phyloP scores from a whole-genome alignment of 2,888 invertebrate species.

The Yponomeuta malinellus region DNA sequence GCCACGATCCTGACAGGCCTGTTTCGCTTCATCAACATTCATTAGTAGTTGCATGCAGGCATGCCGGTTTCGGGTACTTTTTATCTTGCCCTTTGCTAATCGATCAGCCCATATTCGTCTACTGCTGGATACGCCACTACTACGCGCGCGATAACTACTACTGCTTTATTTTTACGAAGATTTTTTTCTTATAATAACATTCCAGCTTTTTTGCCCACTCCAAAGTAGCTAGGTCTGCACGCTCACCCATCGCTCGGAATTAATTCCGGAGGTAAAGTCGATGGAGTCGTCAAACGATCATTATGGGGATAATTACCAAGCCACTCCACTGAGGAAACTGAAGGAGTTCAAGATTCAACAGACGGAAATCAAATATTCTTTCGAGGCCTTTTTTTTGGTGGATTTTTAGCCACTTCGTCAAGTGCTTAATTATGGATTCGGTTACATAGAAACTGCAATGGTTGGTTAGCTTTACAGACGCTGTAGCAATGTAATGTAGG shows the following conservation, averaged over 20 bases:
- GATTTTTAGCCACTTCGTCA: constrained; percentile 1
- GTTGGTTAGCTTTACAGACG: too few relatives aligned
- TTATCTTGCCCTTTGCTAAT: too few relatives aligned
- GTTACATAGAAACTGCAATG: neutral
- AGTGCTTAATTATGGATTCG: constrained; percentile 10
- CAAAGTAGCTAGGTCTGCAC: constrained; percentile 35
- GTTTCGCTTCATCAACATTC: too few relatives aligned
- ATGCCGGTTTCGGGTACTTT: too few relatives aligned
- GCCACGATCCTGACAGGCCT: too few relatives aligned
- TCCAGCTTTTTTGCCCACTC: neutral
- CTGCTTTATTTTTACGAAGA: too few relatives aligned
- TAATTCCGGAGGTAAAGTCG: constrained; percentile 54
- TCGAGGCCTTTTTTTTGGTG: constrained; percentile 30
- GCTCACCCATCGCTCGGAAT: constrained; percentile 47
- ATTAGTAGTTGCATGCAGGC: too few relatives aligned
- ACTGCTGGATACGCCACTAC: too few relatives aligned
- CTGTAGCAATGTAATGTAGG: too few relatives aligned
- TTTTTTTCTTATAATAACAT: too few relatives aligned
- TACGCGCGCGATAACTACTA: too few relatives aligned
- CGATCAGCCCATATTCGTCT: too few relatives aligned
- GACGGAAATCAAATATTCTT: constrained; percentile 68
- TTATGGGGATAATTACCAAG: constrained; percentile 68
- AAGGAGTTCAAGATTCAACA: constrained; percentile 38
- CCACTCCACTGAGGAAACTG: constrained; percentile 58
- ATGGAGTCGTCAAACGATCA: constrained; percentile 63